These are phyloP conservation scores for Pogona vitticeps DNA, from an alignment of 2,113 vertebrate species.

Conservation along the genomic window DNA sequence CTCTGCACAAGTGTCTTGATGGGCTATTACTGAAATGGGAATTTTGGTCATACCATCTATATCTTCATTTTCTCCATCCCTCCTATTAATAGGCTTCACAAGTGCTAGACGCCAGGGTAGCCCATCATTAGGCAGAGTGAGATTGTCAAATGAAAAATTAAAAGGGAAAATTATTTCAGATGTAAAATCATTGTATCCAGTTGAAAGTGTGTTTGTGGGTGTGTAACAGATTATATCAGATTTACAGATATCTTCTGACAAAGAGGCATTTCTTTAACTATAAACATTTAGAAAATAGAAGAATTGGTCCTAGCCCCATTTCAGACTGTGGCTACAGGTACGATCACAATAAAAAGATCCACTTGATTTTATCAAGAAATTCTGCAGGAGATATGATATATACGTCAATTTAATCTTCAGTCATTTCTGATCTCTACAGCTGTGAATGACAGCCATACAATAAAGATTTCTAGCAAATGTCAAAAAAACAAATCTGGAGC, in stretches of 20 bases:
- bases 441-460: constrained; percentile 1
- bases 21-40: background rate
- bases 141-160: too few relatives aligned
- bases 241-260: background rate
- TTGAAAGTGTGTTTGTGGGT: too few relatives aligned
- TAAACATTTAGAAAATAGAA: background rate
- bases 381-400: constrained; percentile 16
- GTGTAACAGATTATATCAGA: background rate
- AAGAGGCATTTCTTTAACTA: background rate
- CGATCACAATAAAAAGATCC: constrained; percentile 12
- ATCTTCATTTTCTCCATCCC: background rate
- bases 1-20: too few relatives aligned
- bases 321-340: background rate
- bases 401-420: background rate
- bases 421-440: background rate
- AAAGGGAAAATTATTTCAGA: too few relatives aligned
- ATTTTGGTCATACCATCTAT: background rate
- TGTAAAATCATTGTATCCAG: too few relatives aligned
- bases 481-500: constrained; percentile 20
- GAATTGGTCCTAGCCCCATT: background rate
- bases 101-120: background rate
- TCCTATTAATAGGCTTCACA: background rate
- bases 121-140: background rate
- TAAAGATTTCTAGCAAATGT: constrained; percentile 4
- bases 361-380: background rate